phyloP scores from a whole-genome alignment of 2,888 invertebrate species.

The Epiperipatus broadwayi region DNA sequence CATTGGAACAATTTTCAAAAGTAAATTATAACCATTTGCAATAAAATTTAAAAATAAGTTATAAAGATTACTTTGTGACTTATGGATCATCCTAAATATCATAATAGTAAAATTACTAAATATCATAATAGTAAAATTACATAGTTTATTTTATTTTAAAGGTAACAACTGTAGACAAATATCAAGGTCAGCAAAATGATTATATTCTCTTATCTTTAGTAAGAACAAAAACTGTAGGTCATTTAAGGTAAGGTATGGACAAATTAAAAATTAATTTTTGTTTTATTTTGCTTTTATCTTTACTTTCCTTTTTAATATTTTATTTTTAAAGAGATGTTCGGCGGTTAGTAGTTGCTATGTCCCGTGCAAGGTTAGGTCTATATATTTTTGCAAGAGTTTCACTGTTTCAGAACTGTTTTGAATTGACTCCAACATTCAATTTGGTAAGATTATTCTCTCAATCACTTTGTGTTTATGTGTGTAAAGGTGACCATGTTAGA shows the following conservation, averaged over 20 bases:
- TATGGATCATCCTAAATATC: too few species aligned
- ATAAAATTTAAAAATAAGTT: too few species aligned
- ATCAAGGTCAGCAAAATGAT: constrained; percentile 99
- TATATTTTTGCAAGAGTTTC: constrained; percentile 84
- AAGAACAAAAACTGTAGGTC: constrained; percentile 88
- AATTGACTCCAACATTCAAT: constrained; percentile 83
- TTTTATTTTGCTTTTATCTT: too few species aligned
- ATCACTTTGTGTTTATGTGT: constrained; percentile 10
- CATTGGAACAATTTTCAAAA: too few species aligned
- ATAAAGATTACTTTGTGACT: too few species aligned
- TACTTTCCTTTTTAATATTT: too few species aligned
- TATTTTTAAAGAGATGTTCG: constrained; percentile 51
- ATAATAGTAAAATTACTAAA: too few species aligned
- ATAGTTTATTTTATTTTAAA: constrained; percentile 19
- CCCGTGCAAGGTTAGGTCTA: constrained; percentile 82
- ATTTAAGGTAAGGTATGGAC: constrained; percentile 48
- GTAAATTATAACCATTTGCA: too few species aligned
- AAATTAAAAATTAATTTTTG: too few species aligned
- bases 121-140: too few species aligned
- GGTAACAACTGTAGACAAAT: constrained; percentile 80
- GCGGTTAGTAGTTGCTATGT: constrained; percentile 91
- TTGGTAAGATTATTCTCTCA: constrained; percentile 37
- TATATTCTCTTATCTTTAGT: constrained; percentile 89
- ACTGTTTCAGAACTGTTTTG: constrained; percentile 88
- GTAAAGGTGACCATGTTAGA: constrained; percentile 7